These are phyloP conservation scores for Bembecia ichneumoniformis DNA, from an alignment of 2,888 invertebrate species.

Conservation along the genomic window DNA sequence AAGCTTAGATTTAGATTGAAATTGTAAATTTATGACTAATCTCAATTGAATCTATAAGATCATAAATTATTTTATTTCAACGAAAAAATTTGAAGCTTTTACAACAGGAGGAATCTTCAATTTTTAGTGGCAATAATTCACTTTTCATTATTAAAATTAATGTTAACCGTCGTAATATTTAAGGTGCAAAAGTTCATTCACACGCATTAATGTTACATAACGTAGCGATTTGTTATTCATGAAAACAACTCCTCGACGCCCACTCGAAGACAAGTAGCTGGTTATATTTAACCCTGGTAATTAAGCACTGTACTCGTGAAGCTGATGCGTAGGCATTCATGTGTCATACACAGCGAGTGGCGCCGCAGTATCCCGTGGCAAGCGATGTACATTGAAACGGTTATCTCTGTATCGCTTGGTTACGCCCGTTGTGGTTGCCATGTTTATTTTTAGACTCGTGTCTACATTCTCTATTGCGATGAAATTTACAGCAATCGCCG, in stretches of 20 bases:
- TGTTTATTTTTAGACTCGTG: constrained; percentile 64
- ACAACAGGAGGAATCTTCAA: constrained; percentile 16
- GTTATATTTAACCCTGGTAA: constrained; percentile 43
- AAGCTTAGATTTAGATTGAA: constrained; percentile 28
- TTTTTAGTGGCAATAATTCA: background rate
- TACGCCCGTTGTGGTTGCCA: constrained; percentile 53
- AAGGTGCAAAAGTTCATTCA: background rate
- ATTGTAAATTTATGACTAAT: no score
- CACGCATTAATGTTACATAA: background rate
- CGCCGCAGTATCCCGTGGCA: constrained; percentile 30
- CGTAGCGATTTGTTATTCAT: constrained; percentile 2
- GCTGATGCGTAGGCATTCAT: constrained; percentile 30
- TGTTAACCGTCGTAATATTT: background rate
- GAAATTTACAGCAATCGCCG: constrained; percentile 57
- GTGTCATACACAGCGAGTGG: constrained; percentile 37
- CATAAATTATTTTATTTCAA: constrained; percentile 40
- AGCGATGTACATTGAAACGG: constrained; percentile 35
- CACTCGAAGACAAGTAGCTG: constrained; percentile 23
- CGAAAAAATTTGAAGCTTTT: constrained; percentile 41
- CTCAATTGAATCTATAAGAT: no score
- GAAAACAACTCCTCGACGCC: constrained; percentile 20
- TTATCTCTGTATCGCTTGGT: constrained; percentile 59
- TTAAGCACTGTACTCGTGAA: constrained; percentile 27
- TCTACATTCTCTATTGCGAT: constrained; percentile 60
- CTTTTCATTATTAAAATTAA: background rate